phyloP scores from a whole-genome alignment of 2,888 invertebrate genomes.

The Calephelis perditalis region DNA sequence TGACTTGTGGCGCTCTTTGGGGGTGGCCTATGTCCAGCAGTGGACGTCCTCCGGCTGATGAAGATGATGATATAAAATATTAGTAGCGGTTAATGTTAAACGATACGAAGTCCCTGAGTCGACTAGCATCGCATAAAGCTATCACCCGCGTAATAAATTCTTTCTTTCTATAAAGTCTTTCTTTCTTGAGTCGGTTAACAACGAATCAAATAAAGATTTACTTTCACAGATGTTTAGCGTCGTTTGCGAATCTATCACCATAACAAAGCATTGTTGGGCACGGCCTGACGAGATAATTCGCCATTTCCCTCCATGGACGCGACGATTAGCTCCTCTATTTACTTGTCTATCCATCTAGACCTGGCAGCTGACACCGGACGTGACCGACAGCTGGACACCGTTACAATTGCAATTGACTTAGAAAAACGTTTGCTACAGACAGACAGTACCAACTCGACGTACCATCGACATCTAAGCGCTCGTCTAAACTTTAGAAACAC shows the following conservation, averaged over 20 bases:
- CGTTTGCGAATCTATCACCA: slow-evolving; percentile 52
- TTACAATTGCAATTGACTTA: slow-evolving; percentile 74
- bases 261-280: slow-evolving; percentile 69
- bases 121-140: no score
- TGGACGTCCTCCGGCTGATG: no score
- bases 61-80: no score
- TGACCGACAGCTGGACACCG: slow-evolving; percentile 66
- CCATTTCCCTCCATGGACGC: slow-evolving; percentile 67
- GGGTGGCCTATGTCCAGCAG: no score
- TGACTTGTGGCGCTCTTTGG: no score
- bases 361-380: slow-evolving; percentile 72
- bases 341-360: slow-evolving; percentile 68
- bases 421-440: slow-evolving; percentile 71
- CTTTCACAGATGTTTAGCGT: slow-evolving; percentile 42
- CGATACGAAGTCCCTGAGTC: no score
- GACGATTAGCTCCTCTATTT: slow-evolving; percentile 76
- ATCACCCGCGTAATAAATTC: no score
- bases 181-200: no score
- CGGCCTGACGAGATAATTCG: slow-evolving; percentile 72
- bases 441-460: slow-evolving; percentile 44
- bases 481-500: no score
- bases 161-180: no score
- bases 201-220: background rate
- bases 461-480: slow-evolving; percentile 32
- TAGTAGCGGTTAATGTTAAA: no score